Evolutionary conservation across 2,797 vertebrate species (phyloP), one percentile per base, ranked within the genome.

Genomic region (Thalassophryne amazonica): DNA sequence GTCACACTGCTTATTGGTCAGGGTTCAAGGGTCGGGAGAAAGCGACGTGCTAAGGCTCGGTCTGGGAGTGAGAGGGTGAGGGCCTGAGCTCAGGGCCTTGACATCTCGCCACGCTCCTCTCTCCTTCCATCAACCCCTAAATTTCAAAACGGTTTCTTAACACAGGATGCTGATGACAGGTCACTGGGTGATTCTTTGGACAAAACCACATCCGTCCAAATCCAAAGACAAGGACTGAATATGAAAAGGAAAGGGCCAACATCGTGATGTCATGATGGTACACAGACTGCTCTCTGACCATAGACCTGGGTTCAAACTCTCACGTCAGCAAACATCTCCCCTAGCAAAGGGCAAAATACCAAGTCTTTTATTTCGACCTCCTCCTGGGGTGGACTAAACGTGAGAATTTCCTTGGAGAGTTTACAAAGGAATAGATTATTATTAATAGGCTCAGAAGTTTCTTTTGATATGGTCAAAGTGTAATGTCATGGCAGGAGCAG

Each of bases 11-110:
- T 58, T 48, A 54, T 0, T 31, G 62, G 63, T 69, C 65, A 62
- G 49, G 57, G 81, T 78, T 88, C 83, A 87, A 58, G 81, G 84
- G 79, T 80, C 69, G 56, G 56, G 33, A 66, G 74, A 51, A 69
- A 61, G 81, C 76, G 73, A 76, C 81, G 76, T 64, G 70, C 25
- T 49, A 51, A 59, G 62, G 81, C 78, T 73, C 22, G 60, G 54
- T 3, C 7, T 2, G 60, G 59, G 64, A 84, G 72, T 49, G 51
- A 51, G 50, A 68, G 76, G 79, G 81, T 87, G 80, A 78, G 70
- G 52, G 47, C 43, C 1, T 37, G 31, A 72, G 60, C 25, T 23
- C 5, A 13, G 20, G 76, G 67, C 80, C 61, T 28, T 24, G 73
- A 85, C 79, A 81, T 61, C 49, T 78, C 38, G 64, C 78, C 80